Percentiles rank a stretch among this genome's conserved stretches.
Evolutionary conservation across 92 coral and sea anemone genomes (phyloP).

Genomic region (Zoanthus solanderi): DNA sequence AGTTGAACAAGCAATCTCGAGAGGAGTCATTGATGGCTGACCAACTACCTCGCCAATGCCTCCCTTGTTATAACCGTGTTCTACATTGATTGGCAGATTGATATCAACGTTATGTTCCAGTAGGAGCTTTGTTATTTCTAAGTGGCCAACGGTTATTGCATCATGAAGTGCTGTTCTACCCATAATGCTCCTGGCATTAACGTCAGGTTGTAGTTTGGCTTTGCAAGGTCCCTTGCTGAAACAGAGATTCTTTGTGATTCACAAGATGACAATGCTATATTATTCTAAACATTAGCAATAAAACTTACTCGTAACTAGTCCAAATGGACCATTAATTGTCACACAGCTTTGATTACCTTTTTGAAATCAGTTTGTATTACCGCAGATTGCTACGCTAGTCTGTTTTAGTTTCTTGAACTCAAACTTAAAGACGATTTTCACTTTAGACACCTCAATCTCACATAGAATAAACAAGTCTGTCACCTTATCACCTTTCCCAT

Average conservation of each 20-base stretch:
- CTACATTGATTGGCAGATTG: slow-evolving; percentile 66
- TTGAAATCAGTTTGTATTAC: too few relatives aligned
- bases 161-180: slow-evolving; percentile 94
- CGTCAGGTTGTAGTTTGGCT: slow-evolving; percentile 60
- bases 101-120: slow-evolving; percentile 83
- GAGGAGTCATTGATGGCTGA: slow-evolving; percentile 58
- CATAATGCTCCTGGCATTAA: slow-evolving; percentile 86
- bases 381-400: too few relatives aligned
- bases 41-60: slow-evolving; percentile 46
- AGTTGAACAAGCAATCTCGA: slow-evolving; percentile 83
- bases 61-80: slow-evolving; percentile 30
- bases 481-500: too few relatives aligned
- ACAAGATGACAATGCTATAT: background rate
- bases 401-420: too few relatives aligned
- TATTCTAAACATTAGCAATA: too few relatives aligned
- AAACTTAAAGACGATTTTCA: too few relatives aligned
- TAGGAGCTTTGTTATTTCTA: slow-evolving; percentile 79
- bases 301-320: too few relatives aligned
- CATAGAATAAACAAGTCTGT: too few relatives aligned
- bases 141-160: slow-evolving; percentile 88
- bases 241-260: background rate
- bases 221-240: slow-evolving; percentile 85
- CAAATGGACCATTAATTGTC: too few relatives aligned
- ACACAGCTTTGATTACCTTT: too few relatives aligned
- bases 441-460: too few relatives aligned